phyloP scores from a whole-genome alignment of 2,113 vertebrate species.

The Xiphophorus couchianus region DNA sequence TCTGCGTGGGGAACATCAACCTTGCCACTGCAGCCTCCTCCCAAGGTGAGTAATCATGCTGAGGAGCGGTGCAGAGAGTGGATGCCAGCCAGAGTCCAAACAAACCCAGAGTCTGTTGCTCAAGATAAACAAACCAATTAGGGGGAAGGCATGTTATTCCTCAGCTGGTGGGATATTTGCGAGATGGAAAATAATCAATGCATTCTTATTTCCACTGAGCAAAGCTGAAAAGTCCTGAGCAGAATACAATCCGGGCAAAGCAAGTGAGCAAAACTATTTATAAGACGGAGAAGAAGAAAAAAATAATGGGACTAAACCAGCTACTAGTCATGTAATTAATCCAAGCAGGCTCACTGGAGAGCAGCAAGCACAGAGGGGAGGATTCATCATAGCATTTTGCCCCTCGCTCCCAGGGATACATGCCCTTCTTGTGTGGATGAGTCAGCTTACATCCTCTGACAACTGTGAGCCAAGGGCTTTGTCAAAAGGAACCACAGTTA shows the following conservation, averaged over 20 bases:
- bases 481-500: conserved; percentile 79
- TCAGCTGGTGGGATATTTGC: conserved; percentile 75
- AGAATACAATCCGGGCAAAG: conserved; percentile 68
- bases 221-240: conserved; percentile 62
- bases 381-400: conserved; percentile 69
- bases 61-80: conserved; percentile 71
- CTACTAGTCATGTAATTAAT: conserved; percentile 77
- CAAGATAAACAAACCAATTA: conserved; percentile 83
- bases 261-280: conserved; percentile 69
- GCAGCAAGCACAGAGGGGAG: conserved; percentile 60
- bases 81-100: conserved; percentile 78
- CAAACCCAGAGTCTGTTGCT: conserved; percentile 78
- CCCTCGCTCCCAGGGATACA: conserved; percentile 76
- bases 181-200: conserved; percentile 79
- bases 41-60: conserved; percentile 79
- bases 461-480: conserved; percentile 75
- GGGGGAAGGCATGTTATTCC: conserved; percentile 76
- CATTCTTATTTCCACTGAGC: conserved; percentile 71
- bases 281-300: conserved; percentile 57
- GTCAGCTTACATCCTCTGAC: conserved; percentile 78
- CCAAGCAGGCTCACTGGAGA: conserved; percentile 67
- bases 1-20: conserved; percentile 75
- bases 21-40: conserved; percentile 73
- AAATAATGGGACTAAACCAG: conserved; percentile 75
- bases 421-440: conserved; percentile 80